These are phyloP conservation scores for Apodemia duryi DNA, from an alignment of 2,888 invertebrate species.

Conservation along the genomic window DNA sequence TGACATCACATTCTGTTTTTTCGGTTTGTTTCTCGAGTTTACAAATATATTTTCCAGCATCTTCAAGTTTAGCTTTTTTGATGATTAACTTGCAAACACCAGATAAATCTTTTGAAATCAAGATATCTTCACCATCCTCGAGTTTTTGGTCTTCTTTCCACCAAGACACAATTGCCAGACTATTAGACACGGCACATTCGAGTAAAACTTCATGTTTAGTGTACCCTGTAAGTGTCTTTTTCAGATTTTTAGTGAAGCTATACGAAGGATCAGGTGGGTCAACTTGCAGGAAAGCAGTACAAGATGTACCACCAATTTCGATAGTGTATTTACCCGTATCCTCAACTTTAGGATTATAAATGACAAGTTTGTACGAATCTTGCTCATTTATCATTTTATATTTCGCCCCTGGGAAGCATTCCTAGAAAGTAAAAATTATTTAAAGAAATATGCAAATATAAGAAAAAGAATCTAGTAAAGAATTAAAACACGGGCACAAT, in stretches of 20 bases:
- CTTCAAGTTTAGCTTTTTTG: conserved; percentile 88
- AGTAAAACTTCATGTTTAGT: conserved; percentile 93
- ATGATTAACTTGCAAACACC: conserved; percentile 94
- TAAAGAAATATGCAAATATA: background rate
- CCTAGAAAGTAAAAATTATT: conserved; percentile 74
- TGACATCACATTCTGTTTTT: conserved; percentile 89
- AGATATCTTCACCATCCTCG: conserved; percentile 89
- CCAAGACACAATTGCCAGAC: conserved; percentile 97
- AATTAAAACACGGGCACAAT: background rate
- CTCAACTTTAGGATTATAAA: conserved; percentile 94
- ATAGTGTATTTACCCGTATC: conserved; percentile 98
- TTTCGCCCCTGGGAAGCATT: conserved; percentile 96
- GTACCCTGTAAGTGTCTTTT: conserved; percentile 93
- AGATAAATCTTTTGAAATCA: conserved; percentile 94
- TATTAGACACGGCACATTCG: conserved; percentile 96
- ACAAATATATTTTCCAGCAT: conserved; percentile 93
- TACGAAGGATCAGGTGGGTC: conserved; percentile 98
- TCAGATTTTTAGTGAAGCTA: conserved; percentile 93
- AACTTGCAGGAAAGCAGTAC: conserved; percentile 95
- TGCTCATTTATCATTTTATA: conserved; percentile 97
- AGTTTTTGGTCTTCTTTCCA: conserved; percentile 89
- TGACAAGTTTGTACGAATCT: conserved; percentile 93
- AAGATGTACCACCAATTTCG: conserved; percentile 93
- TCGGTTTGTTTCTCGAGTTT: conserved; percentile 93
- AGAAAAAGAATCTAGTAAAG: background rate